Base-by-base conservation (phyloP, 2,113 vertebrate genomes). In the Platanista minor region DNA sequence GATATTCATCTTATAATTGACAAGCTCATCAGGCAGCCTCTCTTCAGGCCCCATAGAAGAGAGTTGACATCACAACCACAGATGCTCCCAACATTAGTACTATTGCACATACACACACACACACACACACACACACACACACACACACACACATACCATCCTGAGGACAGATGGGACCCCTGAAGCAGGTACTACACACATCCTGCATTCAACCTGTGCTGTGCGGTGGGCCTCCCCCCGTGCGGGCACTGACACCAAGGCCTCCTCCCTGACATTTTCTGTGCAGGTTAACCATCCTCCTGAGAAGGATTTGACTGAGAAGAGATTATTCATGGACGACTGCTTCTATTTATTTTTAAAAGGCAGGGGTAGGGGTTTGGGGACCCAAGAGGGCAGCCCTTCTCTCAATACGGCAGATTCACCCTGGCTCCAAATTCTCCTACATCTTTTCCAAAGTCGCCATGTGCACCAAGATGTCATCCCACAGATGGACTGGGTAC, bases 401-500 rank as follows among this genome's bases (percentile, higher is more conserved):
- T 49, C 74, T 62, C 43, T 14, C n/a, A 80, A 33, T 12, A 10
- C 46, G 18, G n/a, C 23, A 57, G 80, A n/a, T 71, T 29, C 54
- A 25, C 17, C 2, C 0, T 0, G 18, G 74, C 23, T 64, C 43
- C 85, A 2, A 7, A 3, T 10, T 13, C 33, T 31, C 87, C 85
- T 29, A 2, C 13, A 11, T 80, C 97, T 78, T 96, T 77, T 85
- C 81, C 67, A 41, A 1, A 62, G 96, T 15, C 33, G 41, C 31
- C 85, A 21, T 0, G 52, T 12, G 90, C n/a, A 66, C 29, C 89
- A 21, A 54, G 83, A n/a, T 12, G 87, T 52, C 94, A n/a, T 81
- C 66, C 71, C 92, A 82, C 95, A 95, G 97, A 23, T 10, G 96
- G 72, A 69, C 8, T 4, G 92, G 97, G 96, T 25, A 18, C 95